A percentile compares a stretch with the other conserved stretches of the same genome.
phyloP scores from a whole-genome alignment of 2,113 vertebrate species.

The Phrynosoma blainvillii region DNA sequence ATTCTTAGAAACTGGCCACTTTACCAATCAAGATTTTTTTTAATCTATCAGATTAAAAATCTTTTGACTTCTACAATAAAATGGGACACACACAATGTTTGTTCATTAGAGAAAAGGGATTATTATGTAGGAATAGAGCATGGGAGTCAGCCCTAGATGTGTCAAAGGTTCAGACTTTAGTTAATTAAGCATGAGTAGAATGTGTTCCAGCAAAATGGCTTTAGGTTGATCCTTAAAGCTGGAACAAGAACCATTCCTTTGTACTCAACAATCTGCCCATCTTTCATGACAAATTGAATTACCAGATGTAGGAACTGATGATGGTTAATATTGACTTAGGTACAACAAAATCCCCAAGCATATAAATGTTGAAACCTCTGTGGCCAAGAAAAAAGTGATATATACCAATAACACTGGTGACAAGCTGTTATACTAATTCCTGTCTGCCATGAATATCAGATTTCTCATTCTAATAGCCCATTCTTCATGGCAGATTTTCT shows the following conservation, averaged over 20 bases:
- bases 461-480: not conserved
- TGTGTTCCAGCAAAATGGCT: not conserved
- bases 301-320: constrained; percentile 39
- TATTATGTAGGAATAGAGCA: not conserved
- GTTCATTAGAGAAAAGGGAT: not conserved
- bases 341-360: constrained; percentile 15
- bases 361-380: not conserved
- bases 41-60: not conserved
- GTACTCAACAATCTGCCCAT: constrained; percentile 28
- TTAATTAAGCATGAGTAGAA: constrained; percentile 18
- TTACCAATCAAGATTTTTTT: not conserved
- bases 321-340: not conserved
- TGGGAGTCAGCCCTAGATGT: not conserved
- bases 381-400: not conserved
- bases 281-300: constrained; percentile 35
- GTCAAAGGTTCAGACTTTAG: not conserved
- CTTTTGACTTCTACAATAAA: not conserved
- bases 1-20: not conserved
- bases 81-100: not conserved
- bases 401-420: not conserved
- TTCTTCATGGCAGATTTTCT: not conserved
- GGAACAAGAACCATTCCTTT: constrained; percentile 26
- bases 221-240: not conserved
- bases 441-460: not conserved
- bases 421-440: not conserved